These are phyloP conservation scores for Dermolepida albohirtum DNA, from an alignment of 2,888 invertebrate genomes.

Conservation along the genomic window DNA sequence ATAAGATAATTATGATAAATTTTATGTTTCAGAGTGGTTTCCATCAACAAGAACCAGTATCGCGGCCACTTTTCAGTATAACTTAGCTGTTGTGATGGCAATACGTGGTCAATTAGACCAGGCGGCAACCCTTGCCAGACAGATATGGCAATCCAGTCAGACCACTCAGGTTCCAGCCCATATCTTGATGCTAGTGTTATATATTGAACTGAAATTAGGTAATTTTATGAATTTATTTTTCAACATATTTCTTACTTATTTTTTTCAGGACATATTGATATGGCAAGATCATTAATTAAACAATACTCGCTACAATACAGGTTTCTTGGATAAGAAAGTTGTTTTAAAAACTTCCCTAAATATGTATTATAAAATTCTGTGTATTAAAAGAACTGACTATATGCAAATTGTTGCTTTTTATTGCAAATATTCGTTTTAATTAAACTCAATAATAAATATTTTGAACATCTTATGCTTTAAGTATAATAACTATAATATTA, in stretches of 20 bases:
- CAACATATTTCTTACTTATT: conserved; percentile 18
- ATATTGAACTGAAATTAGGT: conserved; percentile 74
- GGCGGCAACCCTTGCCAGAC: conserved; percentile 62
- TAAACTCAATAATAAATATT: no score
- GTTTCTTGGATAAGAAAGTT: background rate
- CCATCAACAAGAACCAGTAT: conserved; percentile 74
- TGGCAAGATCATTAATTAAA: conserved; percentile 72
- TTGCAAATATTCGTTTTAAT: no score
- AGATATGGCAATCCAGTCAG: conserved; percentile 69
- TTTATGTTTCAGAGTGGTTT: conserved; percentile 68
- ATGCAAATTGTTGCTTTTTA: no score
- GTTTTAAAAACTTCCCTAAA: no score
- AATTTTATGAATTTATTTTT: conserved; percentile 53
- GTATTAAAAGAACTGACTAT: no score
- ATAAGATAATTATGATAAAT: background rate
- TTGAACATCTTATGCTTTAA: no score
- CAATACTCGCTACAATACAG: conserved; percentile 70
- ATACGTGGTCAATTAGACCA: conserved; percentile 80
- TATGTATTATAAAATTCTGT: no score
- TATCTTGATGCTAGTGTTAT: conserved; percentile 74
- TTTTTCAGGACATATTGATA: conserved; percentile 69
- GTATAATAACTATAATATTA: no score
- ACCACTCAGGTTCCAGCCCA: conserved; percentile 70
- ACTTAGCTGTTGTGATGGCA: conserved; percentile 81
- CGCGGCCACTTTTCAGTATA: conserved; percentile 80